These are phyloP conservation scores for Lumbricus terrestris DNA, from an alignment of 2,888 invertebrate species.

Conservation along the genomic window DNA sequence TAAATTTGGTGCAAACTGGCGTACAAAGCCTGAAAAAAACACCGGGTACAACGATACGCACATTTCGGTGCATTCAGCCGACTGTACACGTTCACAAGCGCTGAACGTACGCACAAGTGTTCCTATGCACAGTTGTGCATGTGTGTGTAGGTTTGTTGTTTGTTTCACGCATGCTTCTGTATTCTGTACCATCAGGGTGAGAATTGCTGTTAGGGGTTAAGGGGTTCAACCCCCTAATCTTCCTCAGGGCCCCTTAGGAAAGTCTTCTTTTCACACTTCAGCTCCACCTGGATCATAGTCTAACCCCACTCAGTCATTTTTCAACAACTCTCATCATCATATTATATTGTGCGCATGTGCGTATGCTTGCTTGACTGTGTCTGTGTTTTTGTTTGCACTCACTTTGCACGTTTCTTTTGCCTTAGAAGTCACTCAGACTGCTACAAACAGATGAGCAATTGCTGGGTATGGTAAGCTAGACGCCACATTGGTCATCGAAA, in stretches of 20 bases:
- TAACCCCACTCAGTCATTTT: too few species aligned
- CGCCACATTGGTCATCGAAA: neutral
- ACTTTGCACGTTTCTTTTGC: neutral
- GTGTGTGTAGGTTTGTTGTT: neutral
- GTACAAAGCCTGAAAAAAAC: neutral
- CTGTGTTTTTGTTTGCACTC: neutral
- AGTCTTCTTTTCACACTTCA: too few species aligned
- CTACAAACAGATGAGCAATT: neutral
- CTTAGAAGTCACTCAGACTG: neutral
- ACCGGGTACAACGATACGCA: neutral
- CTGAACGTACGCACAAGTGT: neutral
- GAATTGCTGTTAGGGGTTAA: too few species aligned
- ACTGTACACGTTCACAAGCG: neutral
- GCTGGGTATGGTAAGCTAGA: neutral
- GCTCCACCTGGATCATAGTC: too few species aligned
- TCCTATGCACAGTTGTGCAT: neutral
- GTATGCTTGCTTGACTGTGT: neutral
- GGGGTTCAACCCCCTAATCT: too few species aligned
- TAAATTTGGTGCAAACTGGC: conserved; percentile 3
- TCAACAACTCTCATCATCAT: too few species aligned
- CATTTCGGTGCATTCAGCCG: neutral
- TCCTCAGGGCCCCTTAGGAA: too few species aligned
- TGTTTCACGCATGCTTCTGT: neutral
- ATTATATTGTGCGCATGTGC: neutral
- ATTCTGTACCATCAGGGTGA: too few species aligned